Evolutionary conservation across 2,888 invertebrate genomes (phyloP), one percentile per base, ranked within the genome.

Genomic region (Ctenicera cuprea): DNA sequence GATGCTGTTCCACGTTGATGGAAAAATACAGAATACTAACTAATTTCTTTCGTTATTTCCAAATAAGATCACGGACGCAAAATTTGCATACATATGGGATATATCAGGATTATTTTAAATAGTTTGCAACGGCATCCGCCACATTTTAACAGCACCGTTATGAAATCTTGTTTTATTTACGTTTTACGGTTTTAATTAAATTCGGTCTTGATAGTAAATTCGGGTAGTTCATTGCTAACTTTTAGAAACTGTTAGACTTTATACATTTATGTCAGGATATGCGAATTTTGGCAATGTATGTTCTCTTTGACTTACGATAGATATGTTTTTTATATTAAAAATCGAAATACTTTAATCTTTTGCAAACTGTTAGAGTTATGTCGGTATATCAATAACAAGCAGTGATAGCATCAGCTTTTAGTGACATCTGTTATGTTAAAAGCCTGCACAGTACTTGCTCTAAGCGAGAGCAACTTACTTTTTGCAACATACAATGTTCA

Each of bases 21-120:
- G 26, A 26, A 20, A 50, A 22, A 26, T 50, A 22, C 3, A 50
- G 26, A 22, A 50, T 50, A 50, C 63, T 43, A 63, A 64, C 22
- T 50, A 43, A 48, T 50, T 18, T 50, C 22, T 2, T 26, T 33
- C 14, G 14, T 18, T 41, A 61, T 20, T 61, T 61, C 18, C 11
- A 61, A 61, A 61, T 61, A 61, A 61, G 20, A 61, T 61, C 61
- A 20, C 41, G 20, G 30, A 16, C 16, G 12, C 4, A 14, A 37
- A 22, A 61, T 61, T 61, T 61, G 61, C 61, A 61, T 61, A 61
- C 38, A 61, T 61, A 61, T 61, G 61, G 61, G 61, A 61, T 61
- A 61, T 61, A 61, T 61, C 61, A 61, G 61, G 61, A 61, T 61
- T 61, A 61, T 61, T 61, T 38, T 18, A 61, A 61, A 61, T 61